phyloP scores from a whole-genome alignment of 2,797 vertebrate species.

The Siniperca scherzeri region DNA sequence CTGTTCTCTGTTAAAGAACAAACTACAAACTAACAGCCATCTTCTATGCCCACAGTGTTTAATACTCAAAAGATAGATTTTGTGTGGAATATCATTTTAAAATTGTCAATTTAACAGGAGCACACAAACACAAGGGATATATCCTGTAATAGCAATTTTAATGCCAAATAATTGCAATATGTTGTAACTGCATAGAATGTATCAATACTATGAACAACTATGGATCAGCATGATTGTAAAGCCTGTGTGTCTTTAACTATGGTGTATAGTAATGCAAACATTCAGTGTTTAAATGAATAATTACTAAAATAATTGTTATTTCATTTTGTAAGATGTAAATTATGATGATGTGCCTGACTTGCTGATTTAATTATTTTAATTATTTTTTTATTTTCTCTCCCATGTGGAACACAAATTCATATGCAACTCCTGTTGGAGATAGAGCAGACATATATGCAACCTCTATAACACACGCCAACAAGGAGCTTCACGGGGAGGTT shows the following conservation, averaged over 20 bases:
- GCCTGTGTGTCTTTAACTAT: slow-evolving; percentile 54
- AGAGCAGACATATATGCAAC: neutral
- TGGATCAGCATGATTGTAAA: slow-evolving; percentile 63
- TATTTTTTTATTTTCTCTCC: too few relatives aligned
- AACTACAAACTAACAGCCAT: neutral
- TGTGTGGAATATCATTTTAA: slow-evolving; percentile 8
- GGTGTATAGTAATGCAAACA: slow-evolving; percentile 58
- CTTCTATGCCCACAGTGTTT: neutral
- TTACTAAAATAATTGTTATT: slow-evolving; percentile 58
- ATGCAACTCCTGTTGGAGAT: neutral
- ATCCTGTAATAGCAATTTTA: slow-evolving; percentile 31
- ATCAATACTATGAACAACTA: slow-evolving; percentile 46
- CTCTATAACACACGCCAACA: neutral
- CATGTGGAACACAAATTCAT: neutral
- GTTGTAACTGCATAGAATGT: slow-evolving; percentile 44
- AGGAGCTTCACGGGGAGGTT: neutral
- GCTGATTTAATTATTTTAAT: neutral
- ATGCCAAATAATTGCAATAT: slow-evolving; percentile 46
- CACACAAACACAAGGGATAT: slow-evolving; percentile 2
- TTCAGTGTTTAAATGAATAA: slow-evolving; percentile 58
- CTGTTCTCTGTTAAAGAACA: neutral
- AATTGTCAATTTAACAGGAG: slow-evolving; percentile 36
- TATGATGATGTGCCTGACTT: slow-evolving; percentile 70
- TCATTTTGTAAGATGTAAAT: slow-evolving; percentile 83
- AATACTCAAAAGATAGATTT: slow-evolving; percentile 6